phyloP scores from a whole-genome alignment of 2,888 invertebrate genomes.

The Asteroscopus sphinx region DNA sequence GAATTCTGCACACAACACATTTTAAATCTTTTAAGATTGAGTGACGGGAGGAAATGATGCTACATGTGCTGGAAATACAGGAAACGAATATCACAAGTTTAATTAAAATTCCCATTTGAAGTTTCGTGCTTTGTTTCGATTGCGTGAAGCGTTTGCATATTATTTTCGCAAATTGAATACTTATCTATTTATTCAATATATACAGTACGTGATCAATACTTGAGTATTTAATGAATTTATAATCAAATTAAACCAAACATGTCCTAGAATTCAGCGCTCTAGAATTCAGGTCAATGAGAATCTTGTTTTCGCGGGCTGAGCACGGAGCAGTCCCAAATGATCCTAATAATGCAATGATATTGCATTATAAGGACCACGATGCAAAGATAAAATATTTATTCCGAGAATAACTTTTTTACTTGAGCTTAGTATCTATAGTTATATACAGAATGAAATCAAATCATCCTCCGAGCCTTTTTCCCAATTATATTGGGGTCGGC shows the following conservation, averaged over 20 bases:
- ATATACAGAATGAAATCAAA: neutral
- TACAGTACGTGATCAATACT: conserved; percentile 3
- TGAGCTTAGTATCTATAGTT: neutral
- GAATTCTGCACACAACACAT: conserved; percentile 64
- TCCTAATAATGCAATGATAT: too few species aligned
- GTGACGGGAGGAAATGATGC: conserved; percentile 56
- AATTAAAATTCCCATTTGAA: conserved; percentile 44
- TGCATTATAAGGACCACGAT: conserved; percentile 11
- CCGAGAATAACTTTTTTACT: conserved; percentile 6
- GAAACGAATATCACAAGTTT: conserved; percentile 38
- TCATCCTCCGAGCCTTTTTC: too few species aligned
- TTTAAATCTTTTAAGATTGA: conserved; percentile 57
- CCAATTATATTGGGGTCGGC: too few species aligned
- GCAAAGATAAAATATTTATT: conserved; percentile 14
- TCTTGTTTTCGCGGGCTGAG: conserved; percentile 19
- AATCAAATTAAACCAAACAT: conserved; percentile 10
- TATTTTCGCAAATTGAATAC: conserved; percentile 24
- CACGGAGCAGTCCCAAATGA: conserved; percentile 17
- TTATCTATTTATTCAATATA: neutral
- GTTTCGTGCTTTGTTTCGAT: conserved; percentile 27
- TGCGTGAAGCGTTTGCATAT: conserved; percentile 22
- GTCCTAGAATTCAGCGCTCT: conserved; percentile 17
- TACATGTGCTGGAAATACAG: conserved; percentile 29
- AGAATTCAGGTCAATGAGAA: conserved; percentile 38
- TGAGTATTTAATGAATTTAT: conserved; percentile 12